Base-by-base conservation (phyloP, 2,797 vertebrate genomes). In the Muraenolepis orangiensis region DNA sequence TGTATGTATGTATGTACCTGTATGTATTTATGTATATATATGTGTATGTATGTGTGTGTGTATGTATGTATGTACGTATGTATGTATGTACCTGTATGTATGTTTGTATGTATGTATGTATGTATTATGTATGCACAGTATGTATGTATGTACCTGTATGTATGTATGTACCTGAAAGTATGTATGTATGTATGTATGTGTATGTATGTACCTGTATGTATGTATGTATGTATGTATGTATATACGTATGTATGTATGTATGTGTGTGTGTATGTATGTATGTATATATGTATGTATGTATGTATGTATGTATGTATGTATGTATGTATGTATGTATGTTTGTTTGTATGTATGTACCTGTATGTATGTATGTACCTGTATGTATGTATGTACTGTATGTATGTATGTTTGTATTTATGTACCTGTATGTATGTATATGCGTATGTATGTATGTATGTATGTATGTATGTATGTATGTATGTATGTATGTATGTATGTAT, bases 21-120 rank as follows among this genome's bases (percentile, higher is more conserved):
- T 8, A 34, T 34, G 32, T 34, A 8, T 34, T n/a, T n/a, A n/a
- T n/a, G n/a, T n/a, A n/a, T n/a, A n/a, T n/a, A n/a, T n/a, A n/a
- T n/a, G n/a, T n/a, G 32, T 34, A 34, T 34, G 32, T 8, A 34
- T 34, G 23, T 34, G 8, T 34, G 8, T 64, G 23, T 57, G n/a
- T 8, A 57, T 57, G 8, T 23, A 26, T 61, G 23, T 61, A 61
- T 61, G 6, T 23, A 61, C 26, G 32, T 8, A 34, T 34, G 32
- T 34, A 8, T 34, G 32, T 34, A 34, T 34, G 32, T 8, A 34
- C 8, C n/a, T n/a, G n/a, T n/a, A n/a, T n/a, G n/a, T n/a, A n/a
- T n/a, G n/a, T 16, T 75, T 85, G 64, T 78, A 61, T 80, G 67
- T 64, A 11, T 64, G 23, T 34, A 34, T 34, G 8, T 64, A 57